A percentile compares a stretch with the other conserved stretches of the same genome.
Conservation (phyloP, 2,888 invertebrate genomes). For the Napeogenes sylphis region DNA sequence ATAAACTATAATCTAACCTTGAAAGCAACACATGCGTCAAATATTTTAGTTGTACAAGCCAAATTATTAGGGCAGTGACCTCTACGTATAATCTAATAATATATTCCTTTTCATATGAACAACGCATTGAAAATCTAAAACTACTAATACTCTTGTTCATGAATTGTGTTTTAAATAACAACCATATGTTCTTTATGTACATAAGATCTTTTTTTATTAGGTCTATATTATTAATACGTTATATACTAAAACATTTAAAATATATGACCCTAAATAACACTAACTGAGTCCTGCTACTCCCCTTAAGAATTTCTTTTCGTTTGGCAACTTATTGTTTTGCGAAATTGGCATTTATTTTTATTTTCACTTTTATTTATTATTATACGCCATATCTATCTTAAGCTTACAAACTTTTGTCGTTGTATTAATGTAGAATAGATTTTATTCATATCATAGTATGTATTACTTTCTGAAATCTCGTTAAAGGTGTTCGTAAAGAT, state of each 20-base stretch:
- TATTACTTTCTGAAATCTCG: too few relatives aligned
- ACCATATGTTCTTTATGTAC: background rate
- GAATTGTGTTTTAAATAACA: background rate
- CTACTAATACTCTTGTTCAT: background rate
- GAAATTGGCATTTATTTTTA: too few relatives aligned
- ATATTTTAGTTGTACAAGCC: slow-evolving; percentile 20
- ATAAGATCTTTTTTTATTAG: background rate
- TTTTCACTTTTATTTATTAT: too few relatives aligned
- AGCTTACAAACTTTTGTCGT: too few relatives aligned
- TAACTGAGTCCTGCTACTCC: too few relatives aligned
- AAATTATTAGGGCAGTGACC: slow-evolving; percentile 29
- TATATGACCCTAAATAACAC: too few relatives aligned
- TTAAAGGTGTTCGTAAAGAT: too few relatives aligned
- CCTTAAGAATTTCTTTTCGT: too few relatives aligned
- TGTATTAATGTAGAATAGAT: background rate
- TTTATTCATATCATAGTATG: background rate
- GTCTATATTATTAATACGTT: too few relatives aligned
- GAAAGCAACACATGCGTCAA: slow-evolving; percentile 22
- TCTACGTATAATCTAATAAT: slow-evolving; percentile 35
- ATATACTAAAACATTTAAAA: too few relatives aligned
- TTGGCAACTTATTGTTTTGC: too few relatives aligned
- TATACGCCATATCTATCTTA: too few relatives aligned
- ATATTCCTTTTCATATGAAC: slow-evolving; percentile 29
- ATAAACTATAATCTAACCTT: slow-evolving; percentile 21
- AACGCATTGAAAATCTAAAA: slow-evolving; percentile 8